Percentiles rank a stretch among this genome's conserved stretches.
phyloP scores from a whole-genome alignment of 2,113 vertebrate species.

The Paradisaea rubra region DNA sequence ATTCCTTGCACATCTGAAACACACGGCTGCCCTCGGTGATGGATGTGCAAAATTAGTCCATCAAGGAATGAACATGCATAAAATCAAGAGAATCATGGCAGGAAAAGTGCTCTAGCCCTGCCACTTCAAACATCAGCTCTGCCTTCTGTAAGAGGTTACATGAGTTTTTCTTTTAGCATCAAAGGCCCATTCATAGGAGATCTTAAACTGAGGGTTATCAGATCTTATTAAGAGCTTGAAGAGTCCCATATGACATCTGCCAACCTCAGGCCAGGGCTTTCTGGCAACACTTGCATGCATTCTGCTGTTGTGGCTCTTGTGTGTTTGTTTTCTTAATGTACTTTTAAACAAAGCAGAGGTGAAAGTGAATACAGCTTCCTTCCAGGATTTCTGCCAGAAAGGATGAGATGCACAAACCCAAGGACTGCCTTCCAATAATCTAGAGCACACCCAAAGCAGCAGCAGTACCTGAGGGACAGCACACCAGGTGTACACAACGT shows the following conservation, averaged over 20 bases:
- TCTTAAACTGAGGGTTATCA: not conserved
- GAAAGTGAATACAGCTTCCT: not conserved
- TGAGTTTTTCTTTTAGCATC: not conserved
- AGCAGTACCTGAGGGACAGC: not conserved
- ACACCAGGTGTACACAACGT: fast-evolving
- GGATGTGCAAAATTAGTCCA: not conserved
- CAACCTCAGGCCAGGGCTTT: not conserved
- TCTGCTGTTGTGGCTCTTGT: not conserved
- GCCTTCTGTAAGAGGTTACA: not conserved
- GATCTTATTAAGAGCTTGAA: not conserved
- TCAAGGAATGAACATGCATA: not conserved
- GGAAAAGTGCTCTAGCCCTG: not conserved
- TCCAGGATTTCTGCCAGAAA: not conserved
- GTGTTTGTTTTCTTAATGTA: not conserved
- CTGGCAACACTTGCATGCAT: not conserved
- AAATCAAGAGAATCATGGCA: not conserved
- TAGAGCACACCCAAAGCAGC: not conserved
- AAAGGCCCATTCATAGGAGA: not conserved
- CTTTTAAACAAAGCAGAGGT: not conserved
- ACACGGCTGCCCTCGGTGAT: fast-evolving
- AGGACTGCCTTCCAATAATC: not conserved
- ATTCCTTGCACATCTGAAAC: not conserved
- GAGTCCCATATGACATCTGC: not conserved
- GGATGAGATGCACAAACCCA: not conserved
- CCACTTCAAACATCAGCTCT: not conserved